Evolutionary conservation across 2,888 invertebrate genomes (phyloP), one percentile per base, ranked within the genome.

Genomic region (Melanophora roralis): DNA sequence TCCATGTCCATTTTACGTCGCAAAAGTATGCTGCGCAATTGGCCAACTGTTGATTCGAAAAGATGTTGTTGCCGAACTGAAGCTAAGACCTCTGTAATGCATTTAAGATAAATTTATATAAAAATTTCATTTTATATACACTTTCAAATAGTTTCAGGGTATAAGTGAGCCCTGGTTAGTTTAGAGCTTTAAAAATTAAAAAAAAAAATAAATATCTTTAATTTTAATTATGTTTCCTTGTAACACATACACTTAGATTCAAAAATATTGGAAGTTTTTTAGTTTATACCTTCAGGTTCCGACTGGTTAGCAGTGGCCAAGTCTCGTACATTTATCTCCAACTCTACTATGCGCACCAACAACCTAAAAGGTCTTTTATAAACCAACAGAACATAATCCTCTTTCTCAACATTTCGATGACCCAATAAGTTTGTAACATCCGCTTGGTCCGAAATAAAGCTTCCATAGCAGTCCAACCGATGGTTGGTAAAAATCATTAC

Each of bases 391-490:
- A 88, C 45, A 60, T 85, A 89, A 23, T 83, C 83, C 16, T 86
- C 85, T 14, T 85, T 87, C 8, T 78, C 81, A 0, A 65, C 11
- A 57, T 85, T 88, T 55, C 86, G 86, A 7, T 82, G 84, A 2
- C 84, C 76, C 14, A 89, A 45, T 4, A 83, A 82, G n/a, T 64
- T 81, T 0, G 71, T 34, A 1, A 87, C 84, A 23, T 85, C 79
- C 9, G 57, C 34, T 6, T 83, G 81, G n/a, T 85, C 82, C 0
- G 82, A 81, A 0, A 74, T 78, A 19, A 87, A 88, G 23, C 85
- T 86, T 14, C 84, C 86, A 68, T 85, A 88, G 74, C 89, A 89
- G 65, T 88, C 87, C 80, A 89, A 71, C 1, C 85, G 85, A 7
- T 84, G 81, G 64, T 83, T 87, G 3, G 86, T 84, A 62, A 85